Base-by-base conservation (phyloP, 2,113 vertebrate species). In the Bubalus kerabau region DNA sequence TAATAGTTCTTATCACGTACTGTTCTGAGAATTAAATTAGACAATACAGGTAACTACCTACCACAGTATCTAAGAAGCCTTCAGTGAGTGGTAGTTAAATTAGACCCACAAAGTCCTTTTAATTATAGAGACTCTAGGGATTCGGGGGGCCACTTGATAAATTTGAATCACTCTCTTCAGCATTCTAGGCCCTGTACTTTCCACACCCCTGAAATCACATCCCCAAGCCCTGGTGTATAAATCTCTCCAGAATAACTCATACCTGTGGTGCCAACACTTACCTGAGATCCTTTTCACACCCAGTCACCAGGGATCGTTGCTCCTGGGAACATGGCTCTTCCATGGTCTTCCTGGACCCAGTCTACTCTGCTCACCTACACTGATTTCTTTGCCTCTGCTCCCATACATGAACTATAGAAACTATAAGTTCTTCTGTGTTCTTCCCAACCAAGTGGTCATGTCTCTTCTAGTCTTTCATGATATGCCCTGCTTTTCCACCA, bases 351-450 rank as follows among this genome's bases (percentile, higher is more conserved):
- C 52, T 36, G 43, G 36, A n/a, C 23, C 40, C 14, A 9, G 23
- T 57, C 43, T 90, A 26, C 26, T 11, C 48, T 86, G n/a, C 64
- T 48, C 11, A 28, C 19, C 57, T n/a, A 6, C 12, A 15, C 52
- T 82, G 43, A 88, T 59, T 62, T 43, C 48, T 94, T 54, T 60
- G 30, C 32, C 59, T 94, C 52, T 84, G 23, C 12, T 80, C 80
- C 52, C 28, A 50, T 36, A 46, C 0, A 2, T 9, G 15, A 83
- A 32, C 23, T 21, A 3, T 19, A 3, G 36, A 24, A 28, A 1
- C 8, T 78, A 5, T 2, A n/a, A 32, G 11, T 19, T 89, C 40
- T 59, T 96, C 57, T 54, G 28, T 74, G 30, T 48, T 80, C n/a
- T 67, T 76, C 74, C 46, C 57, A 90, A 24, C 36, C 10, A 24